Conservation (phyloP, 2,113 vertebrate species). For the Phycodurus eques region DNA sequence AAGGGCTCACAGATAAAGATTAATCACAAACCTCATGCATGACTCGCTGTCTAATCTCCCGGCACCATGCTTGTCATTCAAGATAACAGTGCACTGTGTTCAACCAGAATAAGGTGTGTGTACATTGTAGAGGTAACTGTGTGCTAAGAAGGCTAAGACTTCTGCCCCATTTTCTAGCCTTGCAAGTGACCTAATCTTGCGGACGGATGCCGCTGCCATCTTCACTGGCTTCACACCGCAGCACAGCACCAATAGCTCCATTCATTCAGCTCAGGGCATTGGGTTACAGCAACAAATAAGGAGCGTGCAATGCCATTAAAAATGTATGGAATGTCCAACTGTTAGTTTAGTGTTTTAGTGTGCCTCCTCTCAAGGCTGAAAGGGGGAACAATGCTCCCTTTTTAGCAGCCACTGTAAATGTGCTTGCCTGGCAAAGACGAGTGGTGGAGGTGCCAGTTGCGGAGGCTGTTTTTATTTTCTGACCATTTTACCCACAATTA, state of each 20-base stretch:
- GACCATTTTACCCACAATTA: conserved; percentile 59
- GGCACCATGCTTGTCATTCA: conserved; percentile 37
- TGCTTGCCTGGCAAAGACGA: conserved; percentile 42
- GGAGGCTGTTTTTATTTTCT: conserved; percentile 61
- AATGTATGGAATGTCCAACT: conserved; percentile 86
- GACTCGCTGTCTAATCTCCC: conserved; percentile 23
- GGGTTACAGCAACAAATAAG: conserved; percentile 91
- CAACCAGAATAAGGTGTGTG: conserved; percentile 10
- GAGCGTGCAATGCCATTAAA: conserved; percentile 78
- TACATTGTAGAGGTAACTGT: neutral
- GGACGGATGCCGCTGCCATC: conserved; percentile 55
- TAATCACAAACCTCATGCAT: conserved; percentile 36
- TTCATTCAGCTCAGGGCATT: conserved; percentile 77
- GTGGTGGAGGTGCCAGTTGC: conserved; percentile 56
- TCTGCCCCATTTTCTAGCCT: conserved; percentile 48
- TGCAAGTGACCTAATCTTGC: conserved; percentile 61
- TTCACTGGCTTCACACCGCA: conserved; percentile 55
- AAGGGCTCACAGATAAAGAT: conserved; percentile 51
- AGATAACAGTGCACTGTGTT: conserved; percentile 26
- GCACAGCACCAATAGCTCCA: conserved; percentile 70
- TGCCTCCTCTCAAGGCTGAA: conserved; percentile 69
- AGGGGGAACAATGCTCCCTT: conserved; percentile 68
- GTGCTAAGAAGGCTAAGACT: conserved; percentile 31
- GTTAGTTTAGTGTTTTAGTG: conserved; percentile 80
- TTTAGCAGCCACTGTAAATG: conserved; percentile 66